Evolutionary conservation across 2,113 vertebrate genomes (phyloP).

Genomic region (Synodontis membranacea): DNA sequence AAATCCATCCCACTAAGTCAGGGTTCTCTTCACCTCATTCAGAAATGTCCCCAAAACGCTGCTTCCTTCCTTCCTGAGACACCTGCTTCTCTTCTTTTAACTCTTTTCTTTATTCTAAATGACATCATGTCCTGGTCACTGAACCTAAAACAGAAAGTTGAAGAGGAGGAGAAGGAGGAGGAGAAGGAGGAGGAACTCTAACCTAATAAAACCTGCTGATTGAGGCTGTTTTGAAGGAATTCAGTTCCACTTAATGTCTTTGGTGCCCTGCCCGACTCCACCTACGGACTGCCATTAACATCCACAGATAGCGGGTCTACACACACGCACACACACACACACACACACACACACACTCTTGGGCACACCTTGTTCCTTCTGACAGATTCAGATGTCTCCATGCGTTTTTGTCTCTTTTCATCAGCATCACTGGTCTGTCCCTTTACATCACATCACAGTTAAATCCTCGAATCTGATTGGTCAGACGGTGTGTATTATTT

Average conservation of each 20-base stretch:
- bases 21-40: constrained; percentile 28
- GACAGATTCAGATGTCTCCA: background rate
- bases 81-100: background rate
- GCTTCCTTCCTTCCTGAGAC: constrained; percentile 21
- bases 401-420: constrained; percentile 39
- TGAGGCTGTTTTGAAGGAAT: constrained; percentile 87
- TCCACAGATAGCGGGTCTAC: constrained; percentile 68
- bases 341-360: constrained; percentile 15
- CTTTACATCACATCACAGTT: background rate
- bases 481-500: background rate
- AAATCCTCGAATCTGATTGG: background rate
- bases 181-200: constrained; percentile 71
- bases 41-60: constrained; percentile 1
- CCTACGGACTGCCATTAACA: constrained; percentile 76
- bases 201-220: constrained; percentile 91
- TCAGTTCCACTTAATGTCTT: constrained; percentile 85
- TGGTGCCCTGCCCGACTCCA: constrained; percentile 75
- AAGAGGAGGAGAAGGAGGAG: background rate
- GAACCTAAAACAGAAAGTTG: background rate
- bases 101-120: background rate
- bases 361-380: no score
- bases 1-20: constrained; percentile 28
- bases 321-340: constrained; percentile 42
- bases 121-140: constrained; percentile 26
- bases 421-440: constrained; percentile 34